A percentile compares a stretch with the other conserved stretches of the same genome.
Conservation (phyloP, 2,113 vertebrate species). For the Tychaedon coryphoeus region DNA sequence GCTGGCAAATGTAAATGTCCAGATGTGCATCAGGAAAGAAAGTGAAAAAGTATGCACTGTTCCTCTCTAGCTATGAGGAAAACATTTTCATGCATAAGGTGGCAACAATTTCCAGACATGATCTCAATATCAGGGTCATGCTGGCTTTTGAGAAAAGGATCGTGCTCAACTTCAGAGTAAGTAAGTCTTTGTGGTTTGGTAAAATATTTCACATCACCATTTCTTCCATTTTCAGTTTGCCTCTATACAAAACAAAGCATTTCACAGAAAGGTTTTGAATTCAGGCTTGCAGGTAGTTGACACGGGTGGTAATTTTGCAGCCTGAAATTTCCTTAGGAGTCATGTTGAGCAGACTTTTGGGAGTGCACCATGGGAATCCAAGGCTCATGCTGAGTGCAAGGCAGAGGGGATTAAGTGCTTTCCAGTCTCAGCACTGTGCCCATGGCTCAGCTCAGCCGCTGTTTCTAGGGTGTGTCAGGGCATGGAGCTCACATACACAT, state of each 20-base stretch:
- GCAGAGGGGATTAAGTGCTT: background rate
- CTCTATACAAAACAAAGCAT: background rate
- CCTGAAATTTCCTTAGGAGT: background rate
- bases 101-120: background rate
- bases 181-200: background rate
- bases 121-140: background rate
- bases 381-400: background rate
- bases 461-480: background rate
- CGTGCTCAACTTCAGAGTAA: background rate
- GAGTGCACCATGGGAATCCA: background rate
- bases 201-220: background rate
- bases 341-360: background rate
- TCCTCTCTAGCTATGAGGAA: background rate
- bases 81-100: background rate
- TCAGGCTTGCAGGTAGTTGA: background rate
- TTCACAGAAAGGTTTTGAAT: background rate
- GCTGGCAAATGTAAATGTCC: background rate
- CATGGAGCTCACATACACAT: background rate
- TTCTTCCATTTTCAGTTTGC: background rate
- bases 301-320: background rate
- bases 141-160: background rate
- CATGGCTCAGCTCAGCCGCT: background rate
- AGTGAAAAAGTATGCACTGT: background rate
- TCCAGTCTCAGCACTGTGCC: background rate
- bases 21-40: background rate